These are phyloP conservation scores for Ranitomeya variabilis DNA, from an alignment of 2,113 vertebrate species.

Conservation along the genomic window DNA sequence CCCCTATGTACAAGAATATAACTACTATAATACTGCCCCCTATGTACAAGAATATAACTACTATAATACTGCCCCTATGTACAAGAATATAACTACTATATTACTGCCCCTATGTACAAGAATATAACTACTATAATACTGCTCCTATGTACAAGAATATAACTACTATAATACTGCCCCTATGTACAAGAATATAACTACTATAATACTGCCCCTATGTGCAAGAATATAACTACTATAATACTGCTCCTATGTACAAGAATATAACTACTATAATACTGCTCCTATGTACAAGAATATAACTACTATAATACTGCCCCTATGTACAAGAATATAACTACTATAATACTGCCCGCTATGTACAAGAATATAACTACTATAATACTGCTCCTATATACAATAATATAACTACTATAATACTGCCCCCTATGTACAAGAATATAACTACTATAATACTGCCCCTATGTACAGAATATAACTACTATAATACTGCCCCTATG, in stretches of 20 bases:
- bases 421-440: neutral
- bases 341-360: neutral
- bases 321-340: conserved; percentile 41
- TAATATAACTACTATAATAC: neutral
- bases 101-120: neutral
- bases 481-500: neutral
- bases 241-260: neutral
- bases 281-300: neutral
- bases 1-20: neutral
- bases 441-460: too few species aligned
- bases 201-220: conserved; percentile 41
- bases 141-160: conserved; percentile 29
- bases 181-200: neutral
- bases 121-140: too few species aligned
- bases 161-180: neutral
- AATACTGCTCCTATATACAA: conserved; percentile 38
- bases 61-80: conserved; percentile 41
- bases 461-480: conserved; percentile 42
- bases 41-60: neutral
- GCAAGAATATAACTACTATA: neutral
- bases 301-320: too few species aligned
- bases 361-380: neutral
- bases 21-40: neutral
- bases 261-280: neutral
- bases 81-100: neutral